Evolutionary conservation across 2,888 invertebrate species (phyloP), one percentile per base, ranked within the genome.

Genomic region (Punctoribates punctum): DNA sequence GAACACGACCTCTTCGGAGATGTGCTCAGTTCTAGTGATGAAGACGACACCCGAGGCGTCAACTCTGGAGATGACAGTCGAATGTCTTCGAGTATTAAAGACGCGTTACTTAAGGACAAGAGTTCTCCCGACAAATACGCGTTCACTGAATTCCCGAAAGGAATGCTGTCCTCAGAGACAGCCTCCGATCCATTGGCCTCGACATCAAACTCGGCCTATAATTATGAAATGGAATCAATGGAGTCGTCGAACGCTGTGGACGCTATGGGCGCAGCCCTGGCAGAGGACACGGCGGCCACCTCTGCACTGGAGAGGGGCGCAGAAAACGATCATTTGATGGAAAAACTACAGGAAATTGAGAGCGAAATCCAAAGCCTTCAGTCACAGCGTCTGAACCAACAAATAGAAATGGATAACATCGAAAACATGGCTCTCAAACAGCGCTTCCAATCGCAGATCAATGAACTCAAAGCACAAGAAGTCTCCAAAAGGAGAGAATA

Each of bases 1-100:
- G 91, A 90, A 81, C 90, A 90, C 81, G 94, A 94, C 81, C 93
- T 95, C 82, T 96, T 96, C 85, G 96, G 96, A 42, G 95, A 93
- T 79, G 90, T 92, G 42, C 90, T 96, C 0, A 94, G 94, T 82
- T 94, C 95, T 81, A 94, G 94, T 51, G 86, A 85, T 75, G 85
- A 84, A 34, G 92, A 92, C 79, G 91, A 91, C 76, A 94, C 94
- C 76, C 90, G 90, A 84, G 89, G 25, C 6, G 85, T 89, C 82
- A 92, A 93, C 82, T 86, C 92, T 79, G 93, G 92, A 81, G 93
- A 93, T 81, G 84, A 83, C 79, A 81, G 80, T 75, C 77, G 81
- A 3, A 88, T 88, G 67, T 86, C 92, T 15, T 15, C 60, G 1
- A 51, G 51, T 62, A 60, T 57, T 25, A 62, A 62, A 57, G 72